Evolutionary conservation across 2,888 invertebrate genomes (phyloP).

Genomic region (Brenthis ino): DNA sequence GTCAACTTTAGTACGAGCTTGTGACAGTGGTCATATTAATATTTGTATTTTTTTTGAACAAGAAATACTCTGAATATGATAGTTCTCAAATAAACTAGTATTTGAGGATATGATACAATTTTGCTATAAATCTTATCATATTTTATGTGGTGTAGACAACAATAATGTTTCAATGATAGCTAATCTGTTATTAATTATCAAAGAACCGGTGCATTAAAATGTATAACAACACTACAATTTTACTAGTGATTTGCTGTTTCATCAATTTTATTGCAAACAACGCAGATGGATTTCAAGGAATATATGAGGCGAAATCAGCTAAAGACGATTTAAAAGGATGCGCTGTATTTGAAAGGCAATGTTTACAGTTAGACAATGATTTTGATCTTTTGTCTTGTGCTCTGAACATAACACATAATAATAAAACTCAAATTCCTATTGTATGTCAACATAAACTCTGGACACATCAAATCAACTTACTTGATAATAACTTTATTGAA

Average conservation of each 20-base stretch:
- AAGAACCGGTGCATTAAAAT: slow-evolving; percentile 55
- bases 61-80: slow-evolving; percentile 3
- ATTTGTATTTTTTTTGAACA: slow-evolving; percentile 22
- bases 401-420: slow-evolving; percentile 62
- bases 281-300: slow-evolving; percentile 52
- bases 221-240: slow-evolving; percentile 46
- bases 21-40: neutral
- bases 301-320: slow-evolving; percentile 53
- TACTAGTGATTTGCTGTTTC: slow-evolving; percentile 25
- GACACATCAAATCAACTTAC: slow-evolving; percentile 64
- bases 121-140: neutral
- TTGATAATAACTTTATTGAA: slow-evolving; percentile 64
- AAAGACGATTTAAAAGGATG: slow-evolving; percentile 65
- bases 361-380: slow-evolving; percentile 69
- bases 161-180: slow-evolving; percentile 17
- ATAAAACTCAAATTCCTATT: slow-evolving; percentile 64
- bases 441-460: slow-evolving; percentile 73
- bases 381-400: slow-evolving; percentile 67
- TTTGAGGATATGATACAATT: slow-evolving; percentile 16
- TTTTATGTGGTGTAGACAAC: slow-evolving; percentile 6
- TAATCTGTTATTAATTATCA: slow-evolving; percentile 4
- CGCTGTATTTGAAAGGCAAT: slow-evolving; percentile 66
- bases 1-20: too few relatives aligned
- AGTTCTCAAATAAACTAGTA: slow-evolving; percentile 3
- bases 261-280: slow-evolving; percentile 43